Percentiles rank a stretch among this genome's conserved stretches.
Conservation (phyloP, 2,888 invertebrate genomes). For the Adineta ricciae region DNA sequence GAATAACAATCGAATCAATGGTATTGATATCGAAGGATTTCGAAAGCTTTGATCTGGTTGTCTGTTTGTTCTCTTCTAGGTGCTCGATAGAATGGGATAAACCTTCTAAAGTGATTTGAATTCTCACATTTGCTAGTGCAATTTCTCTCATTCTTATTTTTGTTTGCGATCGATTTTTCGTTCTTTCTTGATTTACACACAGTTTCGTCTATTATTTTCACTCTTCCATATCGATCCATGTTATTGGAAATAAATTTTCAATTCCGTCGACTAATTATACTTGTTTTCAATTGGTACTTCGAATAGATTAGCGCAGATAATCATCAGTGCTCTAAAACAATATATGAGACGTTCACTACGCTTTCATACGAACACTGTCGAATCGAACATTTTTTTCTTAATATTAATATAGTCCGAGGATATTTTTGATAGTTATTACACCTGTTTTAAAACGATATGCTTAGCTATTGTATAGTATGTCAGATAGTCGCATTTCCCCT, state of each 20-base stretch:
- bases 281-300: constrained; percentile 7
- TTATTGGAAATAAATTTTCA: background rate
- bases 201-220: background rate
- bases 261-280: background rate
- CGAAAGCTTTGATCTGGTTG: background rate
- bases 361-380: too few relatives aligned
- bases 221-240: background rate
- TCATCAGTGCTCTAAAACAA: background rate
- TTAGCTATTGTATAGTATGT: too few relatives aligned
- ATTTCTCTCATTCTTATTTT: constrained; percentile 9
- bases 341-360: background rate
- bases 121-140: background rate
- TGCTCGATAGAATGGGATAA: background rate
- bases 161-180: background rate
- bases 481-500: too few relatives aligned
- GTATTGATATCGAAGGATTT: background rate
- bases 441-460: too few relatives aligned
- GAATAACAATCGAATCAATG: background rate
- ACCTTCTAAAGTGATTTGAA: background rate
- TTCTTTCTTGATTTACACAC: background rate
- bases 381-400: too few relatives aligned
- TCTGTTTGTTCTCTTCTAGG: background rate
- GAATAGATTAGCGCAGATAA: constrained; percentile 5
- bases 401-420: too few relatives aligned
- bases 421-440: too few relatives aligned